Percentiles rank a stretch among this genome's conserved stretches.
Evolutionary conservation across 1,140 invertebrate genomes (phyloP).

Genomic region (Phocides pigmalion): DNA sequence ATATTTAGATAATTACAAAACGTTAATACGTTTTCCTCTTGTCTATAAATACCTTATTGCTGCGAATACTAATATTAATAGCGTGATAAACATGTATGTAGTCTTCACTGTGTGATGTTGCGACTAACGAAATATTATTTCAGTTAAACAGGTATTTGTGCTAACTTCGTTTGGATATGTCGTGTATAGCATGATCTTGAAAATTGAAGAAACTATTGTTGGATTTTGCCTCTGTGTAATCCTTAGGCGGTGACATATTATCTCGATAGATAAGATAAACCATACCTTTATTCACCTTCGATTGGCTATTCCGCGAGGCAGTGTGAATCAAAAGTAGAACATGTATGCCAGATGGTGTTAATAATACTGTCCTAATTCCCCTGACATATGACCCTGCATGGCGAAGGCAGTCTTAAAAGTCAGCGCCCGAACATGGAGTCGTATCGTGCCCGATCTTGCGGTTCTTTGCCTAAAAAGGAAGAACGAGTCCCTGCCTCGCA

Average conservation of each 20-base stretch:
- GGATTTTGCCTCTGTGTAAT: slow-evolving; percentile 4
- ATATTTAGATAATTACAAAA: slow-evolving; percentile 11
- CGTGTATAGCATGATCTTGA: slow-evolving; percentile 24
- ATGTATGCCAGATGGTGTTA: slow-evolving; percentile 57
- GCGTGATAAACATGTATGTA: slow-evolving; percentile 16
- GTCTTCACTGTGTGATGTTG: slow-evolving; percentile 28
- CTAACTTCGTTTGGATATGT: slow-evolving; percentile 22
- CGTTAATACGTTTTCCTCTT: slow-evolving; percentile 17
- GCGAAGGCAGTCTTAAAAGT: slow-evolving; percentile 73
- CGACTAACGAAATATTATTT: slow-evolving; percentile 19
- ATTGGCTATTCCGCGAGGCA: slow-evolving; percentile 37
- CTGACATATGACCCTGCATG: slow-evolving; percentile 75
- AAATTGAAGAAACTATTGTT: slow-evolving; percentile 19
- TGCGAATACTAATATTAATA: slow-evolving; percentile 24
- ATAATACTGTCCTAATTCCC: slow-evolving; percentile 71
- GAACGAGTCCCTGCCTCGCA: slow-evolving; percentile 64
- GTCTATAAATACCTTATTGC: slow-evolving; percentile 14
- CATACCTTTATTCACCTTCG: slow-evolving; percentile 28
- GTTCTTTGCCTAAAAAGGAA: slow-evolving; percentile 69
- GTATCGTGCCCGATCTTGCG: slow-evolving; percentile 66
- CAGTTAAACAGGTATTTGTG: slow-evolving; percentile 23
- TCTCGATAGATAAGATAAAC: slow-evolving; percentile 38
- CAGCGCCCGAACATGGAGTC: slow-evolving; percentile 67
- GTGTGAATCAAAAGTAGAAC: slow-evolving; percentile 35
- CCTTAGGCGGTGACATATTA: slow-evolving; percentile 23